Percentiles rank a stretch among this genome's conserved stretches.
These are phyloP conservation scores for Cryptomyrus ogoouensis DNA, from an alignment of 2,113 vertebrate species.

Conservation along the genomic window DNA sequence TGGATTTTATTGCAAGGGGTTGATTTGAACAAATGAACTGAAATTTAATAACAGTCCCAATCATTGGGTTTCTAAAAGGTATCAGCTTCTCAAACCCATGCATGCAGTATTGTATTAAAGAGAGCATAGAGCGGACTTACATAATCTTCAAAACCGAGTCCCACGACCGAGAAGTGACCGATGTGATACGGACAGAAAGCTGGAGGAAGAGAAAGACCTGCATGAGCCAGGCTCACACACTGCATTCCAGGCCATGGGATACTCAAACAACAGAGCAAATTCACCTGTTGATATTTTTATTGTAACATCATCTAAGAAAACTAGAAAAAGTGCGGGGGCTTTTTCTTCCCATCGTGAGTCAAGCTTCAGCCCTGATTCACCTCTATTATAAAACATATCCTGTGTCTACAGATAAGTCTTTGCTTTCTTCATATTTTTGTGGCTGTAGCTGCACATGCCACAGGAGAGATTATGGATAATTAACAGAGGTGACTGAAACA, in stretches of 20 bases:
- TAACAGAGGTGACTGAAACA: neutral
- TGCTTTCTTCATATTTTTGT: neutral
- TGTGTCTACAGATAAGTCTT: neutral
- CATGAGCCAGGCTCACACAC: neutral
- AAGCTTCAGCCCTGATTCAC: neutral
- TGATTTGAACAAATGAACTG: neutral
- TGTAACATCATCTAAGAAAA: neutral
- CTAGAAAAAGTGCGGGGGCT: neutral
- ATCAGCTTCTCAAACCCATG: neutral
- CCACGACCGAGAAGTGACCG: slow-evolving; percentile 92
- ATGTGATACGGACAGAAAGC: slow-evolving; percentile 97
- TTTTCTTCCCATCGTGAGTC: neutral
- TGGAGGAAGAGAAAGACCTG: slow-evolving; percentile 33
- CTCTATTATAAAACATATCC: neutral
- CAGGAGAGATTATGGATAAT: neutral
- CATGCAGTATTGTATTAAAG: neutral
- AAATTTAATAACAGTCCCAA: neutral
- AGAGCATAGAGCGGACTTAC: slow-evolving; percentile 64
- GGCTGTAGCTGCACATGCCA: neutral
- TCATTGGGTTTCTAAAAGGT: neutral
- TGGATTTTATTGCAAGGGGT: neutral
- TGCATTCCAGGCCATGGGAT: neutral
- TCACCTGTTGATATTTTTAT: neutral
- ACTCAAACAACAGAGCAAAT: neutral
- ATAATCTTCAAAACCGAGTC: slow-evolving; percentile 86